Percentiles rank a stretch among this genome's conserved stretches.
Evolutionary conservation across 2,797 vertebrate genomes (phyloP).

Genomic region (Myotis myotis): DNA sequence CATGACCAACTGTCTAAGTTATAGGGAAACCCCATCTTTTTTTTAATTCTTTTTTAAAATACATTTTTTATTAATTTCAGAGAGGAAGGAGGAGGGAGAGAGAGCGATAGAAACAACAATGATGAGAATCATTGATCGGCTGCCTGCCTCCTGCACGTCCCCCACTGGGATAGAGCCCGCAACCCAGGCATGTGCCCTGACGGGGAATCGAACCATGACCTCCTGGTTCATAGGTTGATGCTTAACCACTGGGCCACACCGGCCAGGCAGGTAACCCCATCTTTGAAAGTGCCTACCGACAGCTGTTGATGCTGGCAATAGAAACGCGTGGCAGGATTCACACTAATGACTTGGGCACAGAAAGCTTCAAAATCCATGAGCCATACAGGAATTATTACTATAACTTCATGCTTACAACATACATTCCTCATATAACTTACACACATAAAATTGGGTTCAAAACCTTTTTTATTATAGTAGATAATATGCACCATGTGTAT

Average conservation of each 20-base stretch:
- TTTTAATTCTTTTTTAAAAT: too few relatives aligned
- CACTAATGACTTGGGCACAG: conserved; percentile 1
- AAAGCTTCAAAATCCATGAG: conserved; percentile 51
- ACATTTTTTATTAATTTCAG: too few relatives aligned
- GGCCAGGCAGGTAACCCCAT: neutral
- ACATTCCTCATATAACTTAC: conserved; percentile 60
- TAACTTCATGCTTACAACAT: conserved; percentile 67
- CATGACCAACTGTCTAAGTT: neutral
- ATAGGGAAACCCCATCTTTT: neutral
- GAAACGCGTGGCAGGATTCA: conserved; percentile 13
- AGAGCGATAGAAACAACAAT: too few relatives aligned
- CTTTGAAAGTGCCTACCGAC: neutral
- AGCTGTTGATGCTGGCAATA: neutral
- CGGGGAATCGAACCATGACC: too few relatives aligned
- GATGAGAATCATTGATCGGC: too few relatives aligned
- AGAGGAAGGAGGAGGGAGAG: too few relatives aligned
- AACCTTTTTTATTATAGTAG: conserved; percentile 60
- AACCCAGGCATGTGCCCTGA: too few relatives aligned
- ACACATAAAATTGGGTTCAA: conserved; percentile 69
- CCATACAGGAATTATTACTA: conserved; percentile 51
- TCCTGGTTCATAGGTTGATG: too few relatives aligned
- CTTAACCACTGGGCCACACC: too few relatives aligned
- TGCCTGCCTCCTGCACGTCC: too few relatives aligned
- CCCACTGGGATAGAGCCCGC: too few relatives aligned
- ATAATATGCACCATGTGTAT: conserved; percentile 67